Evolutionary conservation across 2,888 invertebrate genomes (phyloP).

Genomic region (Lathronympha strigana): DNA sequence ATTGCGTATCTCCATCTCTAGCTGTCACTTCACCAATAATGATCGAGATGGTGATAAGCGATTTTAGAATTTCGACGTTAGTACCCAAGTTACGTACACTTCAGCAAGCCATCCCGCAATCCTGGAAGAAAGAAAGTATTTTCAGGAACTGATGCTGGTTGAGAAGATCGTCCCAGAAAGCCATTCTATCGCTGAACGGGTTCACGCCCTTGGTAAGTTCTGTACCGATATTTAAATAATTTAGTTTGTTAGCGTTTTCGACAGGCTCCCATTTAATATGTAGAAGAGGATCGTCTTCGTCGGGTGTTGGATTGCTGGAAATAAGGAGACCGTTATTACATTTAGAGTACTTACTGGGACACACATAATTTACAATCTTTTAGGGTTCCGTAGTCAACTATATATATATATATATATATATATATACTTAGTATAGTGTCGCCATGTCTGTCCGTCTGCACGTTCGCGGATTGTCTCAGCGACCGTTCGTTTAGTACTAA

Average conservation of each 20-base stretch:
- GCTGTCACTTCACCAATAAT: too few relatives aligned
- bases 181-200: constrained; percentile 74
- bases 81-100: constrained; percentile 17
- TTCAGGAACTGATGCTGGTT: constrained; percentile 64
- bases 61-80: too few relatives aligned
- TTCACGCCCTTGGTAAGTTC: constrained; percentile 75
- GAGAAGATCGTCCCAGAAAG: constrained; percentile 75
- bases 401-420: too few relatives aligned
- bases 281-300: constrained; percentile 66
- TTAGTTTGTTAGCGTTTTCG: constrained; percentile 63
- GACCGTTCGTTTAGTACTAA: too few relatives aligned
- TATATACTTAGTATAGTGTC: too few relatives aligned
- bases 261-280: constrained; percentile 77
- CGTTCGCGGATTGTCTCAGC: too few relatives aligned
- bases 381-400: too few relatives aligned
- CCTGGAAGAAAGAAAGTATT: constrained; percentile 67
- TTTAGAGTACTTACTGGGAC: too few relatives aligned
- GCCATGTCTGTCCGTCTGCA: too few relatives aligned
- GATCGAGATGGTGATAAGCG: too few relatives aligned
- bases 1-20: too few relatives aligned
- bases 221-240: constrained; percentile 72
- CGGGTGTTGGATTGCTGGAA: constrained; percentile 77
- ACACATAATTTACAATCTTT: too few relatives aligned
- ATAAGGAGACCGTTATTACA: not conserved
- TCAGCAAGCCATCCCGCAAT: constrained; percentile 58